phyloP scores from a whole-genome alignment of 2,888 invertebrate species.

The Prenolepis imparis region DNA sequence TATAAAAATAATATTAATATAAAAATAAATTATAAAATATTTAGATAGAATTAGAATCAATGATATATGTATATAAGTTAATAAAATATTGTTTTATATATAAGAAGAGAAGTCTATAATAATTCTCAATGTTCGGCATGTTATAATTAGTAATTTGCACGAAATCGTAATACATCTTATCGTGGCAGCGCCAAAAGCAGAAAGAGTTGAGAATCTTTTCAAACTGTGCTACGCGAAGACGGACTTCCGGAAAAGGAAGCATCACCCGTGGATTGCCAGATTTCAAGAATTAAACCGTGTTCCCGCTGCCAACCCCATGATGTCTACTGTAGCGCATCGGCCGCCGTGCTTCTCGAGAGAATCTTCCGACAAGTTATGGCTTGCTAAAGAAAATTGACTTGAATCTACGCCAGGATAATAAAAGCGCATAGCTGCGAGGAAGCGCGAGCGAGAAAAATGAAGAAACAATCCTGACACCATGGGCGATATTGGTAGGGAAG shows the following conservation, averaged over 20 bases:
- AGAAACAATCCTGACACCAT: conserved; percentile 67
- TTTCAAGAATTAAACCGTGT: conserved; percentile 77
- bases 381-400: conserved; percentile 85
- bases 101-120: neutral
- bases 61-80: neutral
- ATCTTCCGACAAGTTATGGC: conserved; percentile 77
- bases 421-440: conserved; percentile 76
- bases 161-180: conserved; percentile 59
- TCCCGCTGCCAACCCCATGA: conserved; percentile 74
- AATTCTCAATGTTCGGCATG: neutral
- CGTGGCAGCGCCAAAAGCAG: conserved; percentile 67
- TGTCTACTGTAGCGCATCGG: conserved; percentile 57
- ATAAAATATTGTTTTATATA: neutral
- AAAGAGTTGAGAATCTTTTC: conserved; percentile 48
- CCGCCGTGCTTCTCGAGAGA: conserved; percentile 55
- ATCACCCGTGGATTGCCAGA: conserved; percentile 70
- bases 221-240: conserved; percentile 36
- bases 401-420: conserved; percentile 84
- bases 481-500: conserved; percentile 57
- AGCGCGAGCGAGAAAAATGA: conserved; percentile 75
- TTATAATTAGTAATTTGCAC: conserved; percentile 74
- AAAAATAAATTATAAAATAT: neutral
- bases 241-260: conserved; percentile 58
- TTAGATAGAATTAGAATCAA: neutral
- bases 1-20: neutral